Base-by-base conservation (phyloP, 2,888 invertebrate genomes). In the Scaeva pyrastri region DNA sequence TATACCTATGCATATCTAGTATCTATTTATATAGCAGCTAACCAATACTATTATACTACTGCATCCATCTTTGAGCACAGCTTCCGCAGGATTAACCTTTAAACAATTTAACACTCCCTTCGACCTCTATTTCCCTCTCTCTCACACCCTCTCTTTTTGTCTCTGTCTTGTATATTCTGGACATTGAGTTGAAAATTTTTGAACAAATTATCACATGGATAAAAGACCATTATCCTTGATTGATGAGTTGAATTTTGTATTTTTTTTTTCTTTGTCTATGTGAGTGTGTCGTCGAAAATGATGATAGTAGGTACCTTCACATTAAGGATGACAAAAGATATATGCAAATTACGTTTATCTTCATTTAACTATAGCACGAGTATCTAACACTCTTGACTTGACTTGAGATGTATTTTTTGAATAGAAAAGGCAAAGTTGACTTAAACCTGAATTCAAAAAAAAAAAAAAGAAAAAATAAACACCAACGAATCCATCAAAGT, bases 401-500 rank as follows among this genome's bases (percentile, higher is more conserved):
- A 48, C 16, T 60, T 19, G n/a, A 71, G 74, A 52, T 26, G 19
- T 52, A 36, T 21, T 2, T 43, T 41, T 70, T 36, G n/a, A 11
- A 60, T 43, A 48, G 48, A 56, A 48, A 56, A 39, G 52, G 70
- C 48, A 14, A 50, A 56, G 45, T 64, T n/a, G n/a, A 39, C 36
- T 31, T 39, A 21, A 31, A 52, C 14, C 19, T 19, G 43, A n/a
- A n/a, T n/a, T n/a, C n/a, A n/a, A 56, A 21, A 14, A 26, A 26
- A 16, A 50, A 39, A 52, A 36, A 64, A 68, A 19, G 36, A 36
- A 71, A 66, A 36, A 10, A 43, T 16, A 14, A 60, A 66, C 55
- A 68, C 76, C 84, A 76, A 56, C 76, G 76, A 85, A 85, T 85
- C 85, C 81, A 85, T 85, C 85, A 85, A 76, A 72, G 81, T 81